Evolutionary conservation across 2,797 vertebrate species (phyloP), one percentile per base, ranked within the genome.

Genomic region (Sebastes diaconus): DNA sequence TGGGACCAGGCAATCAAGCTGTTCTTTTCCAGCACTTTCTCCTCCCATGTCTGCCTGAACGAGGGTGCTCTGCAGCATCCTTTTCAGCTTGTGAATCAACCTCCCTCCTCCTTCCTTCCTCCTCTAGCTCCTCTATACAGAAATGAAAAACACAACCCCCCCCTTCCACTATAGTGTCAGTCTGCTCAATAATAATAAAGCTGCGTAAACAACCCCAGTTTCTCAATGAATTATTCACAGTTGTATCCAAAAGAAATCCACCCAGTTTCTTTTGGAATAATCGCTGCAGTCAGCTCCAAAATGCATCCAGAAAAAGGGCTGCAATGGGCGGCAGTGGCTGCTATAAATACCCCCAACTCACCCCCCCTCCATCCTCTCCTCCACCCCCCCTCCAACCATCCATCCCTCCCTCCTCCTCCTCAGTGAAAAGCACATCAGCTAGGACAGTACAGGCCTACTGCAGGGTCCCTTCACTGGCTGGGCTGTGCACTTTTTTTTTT

Each of bases 301-400:
- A 88, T 85, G 73, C 84, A 90, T 88, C 77, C 73, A 84, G 66
- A 78, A 84, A 86, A 81, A 72, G 73, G 87, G 84, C 86, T 92
- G 91, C 91, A 87, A 90, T 88, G 87, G 90, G 85, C 69, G 71
- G 64, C 83, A 81, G 84, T 73, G 77, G 84, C 68, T 87, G 83
- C 95, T 95, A 95, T 95, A 95, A 96, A 95, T 96, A 95, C 90
- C 36, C 70, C 86, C 29, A 46, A 46, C 14, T 16, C 42, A 39
- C 52, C 50, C 32, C 1, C 60, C 61, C 34, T 2, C 46, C 50
- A 22, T 42, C 25, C 11, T 39, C 39, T 42, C n/a, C 24, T 5
- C 5, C 54, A 16, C 58, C 39, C 52, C 29, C 25, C 46, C 50
- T 3, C 71, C 46, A 50, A 83, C 79, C 80, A 60, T 86, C 78